phyloP scores from a whole-genome alignment of 2,113 vertebrate species.

The Struthio camelus region DNA sequence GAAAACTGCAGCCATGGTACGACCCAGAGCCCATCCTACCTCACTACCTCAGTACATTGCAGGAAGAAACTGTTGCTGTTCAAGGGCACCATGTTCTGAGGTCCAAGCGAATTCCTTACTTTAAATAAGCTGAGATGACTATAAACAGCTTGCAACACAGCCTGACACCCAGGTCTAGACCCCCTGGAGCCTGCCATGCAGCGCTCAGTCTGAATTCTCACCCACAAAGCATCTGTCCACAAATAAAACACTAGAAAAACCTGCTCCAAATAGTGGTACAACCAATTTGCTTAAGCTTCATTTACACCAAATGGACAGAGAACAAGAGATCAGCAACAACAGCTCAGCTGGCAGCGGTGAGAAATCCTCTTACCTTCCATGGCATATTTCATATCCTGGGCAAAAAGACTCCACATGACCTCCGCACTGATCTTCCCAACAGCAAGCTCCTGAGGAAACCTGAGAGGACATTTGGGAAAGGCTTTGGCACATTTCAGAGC shows the following conservation, averaged over 20 bases:
- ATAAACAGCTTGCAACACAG: not conserved
- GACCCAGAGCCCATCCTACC: not conserved
- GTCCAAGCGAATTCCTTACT: not conserved
- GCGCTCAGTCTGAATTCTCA: not conserved
- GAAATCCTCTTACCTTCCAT: conserved; percentile 87
- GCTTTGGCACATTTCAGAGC: not conserved
- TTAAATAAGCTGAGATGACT: not conserved
- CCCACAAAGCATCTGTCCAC: not conserved
- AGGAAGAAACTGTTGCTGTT: not conserved
- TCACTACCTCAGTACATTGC: not conserved
- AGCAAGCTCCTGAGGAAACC: conserved; percentile 95
- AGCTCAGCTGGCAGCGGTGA: not conserved
- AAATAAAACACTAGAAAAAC: not conserved
- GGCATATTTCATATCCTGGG: conserved; percentile 98
- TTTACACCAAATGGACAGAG: not conserved
- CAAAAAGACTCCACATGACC: conserved; percentile 97
- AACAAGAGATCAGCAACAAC: not conserved
- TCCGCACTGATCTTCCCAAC: conserved; percentile 97
- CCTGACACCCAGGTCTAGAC: not conserved
- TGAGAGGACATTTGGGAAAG: conserved; percentile 62
- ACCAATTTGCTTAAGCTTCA: not conserved
- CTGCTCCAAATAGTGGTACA: not conserved
- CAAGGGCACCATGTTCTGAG: fast-evolving
- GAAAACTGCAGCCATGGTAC: not conserved
- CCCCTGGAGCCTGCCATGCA: not conserved